Evolutionary conservation across 2,113 vertebrate genomes (phyloP).

Genomic region (Chrysemys picta): DNA sequence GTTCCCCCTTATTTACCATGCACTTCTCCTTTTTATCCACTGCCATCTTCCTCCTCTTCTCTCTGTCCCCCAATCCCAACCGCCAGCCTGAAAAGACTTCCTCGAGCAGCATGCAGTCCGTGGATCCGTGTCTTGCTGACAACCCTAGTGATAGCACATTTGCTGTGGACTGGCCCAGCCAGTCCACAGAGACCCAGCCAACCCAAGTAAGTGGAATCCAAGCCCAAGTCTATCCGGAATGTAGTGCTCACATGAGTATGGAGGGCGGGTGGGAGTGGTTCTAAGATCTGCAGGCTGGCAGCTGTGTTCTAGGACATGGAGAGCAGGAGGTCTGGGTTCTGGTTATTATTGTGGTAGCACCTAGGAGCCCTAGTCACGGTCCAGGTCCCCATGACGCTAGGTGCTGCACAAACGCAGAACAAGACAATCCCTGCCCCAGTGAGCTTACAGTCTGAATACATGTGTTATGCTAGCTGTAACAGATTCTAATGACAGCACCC

Average conservation of each 20-base stretch:
- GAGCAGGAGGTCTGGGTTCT: background rate
- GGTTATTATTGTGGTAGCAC: background rate
- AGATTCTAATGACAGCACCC: background rate
- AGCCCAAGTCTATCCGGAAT: background rate
- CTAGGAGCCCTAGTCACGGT: background rate
- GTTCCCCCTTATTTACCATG: background rate
- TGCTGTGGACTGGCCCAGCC: conserved; percentile 76
- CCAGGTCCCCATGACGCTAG: background rate
- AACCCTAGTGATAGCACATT: conserved; percentile 62
- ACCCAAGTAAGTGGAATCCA: conserved; percentile 75
- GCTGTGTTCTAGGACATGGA: background rate
- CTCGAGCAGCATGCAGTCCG: conserved; percentile 63
- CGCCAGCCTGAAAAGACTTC: conserved; percentile 81
- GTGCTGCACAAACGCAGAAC: background rate
- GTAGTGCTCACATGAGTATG: background rate
- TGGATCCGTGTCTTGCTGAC: conserved; percentile 61
- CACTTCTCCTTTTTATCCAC: background rate
- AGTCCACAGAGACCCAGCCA: conserved; percentile 46
- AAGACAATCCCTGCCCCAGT: background rate
- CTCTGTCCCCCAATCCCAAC: background rate
- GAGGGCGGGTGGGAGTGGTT: background rate
- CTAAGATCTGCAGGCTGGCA: background rate
- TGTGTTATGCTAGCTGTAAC: background rate
- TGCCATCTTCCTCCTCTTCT: background rate
- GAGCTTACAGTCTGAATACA: background rate